Evolutionary conservation across 2,113 vertebrate species (phyloP).

Genomic region (Martes martes): DNA sequence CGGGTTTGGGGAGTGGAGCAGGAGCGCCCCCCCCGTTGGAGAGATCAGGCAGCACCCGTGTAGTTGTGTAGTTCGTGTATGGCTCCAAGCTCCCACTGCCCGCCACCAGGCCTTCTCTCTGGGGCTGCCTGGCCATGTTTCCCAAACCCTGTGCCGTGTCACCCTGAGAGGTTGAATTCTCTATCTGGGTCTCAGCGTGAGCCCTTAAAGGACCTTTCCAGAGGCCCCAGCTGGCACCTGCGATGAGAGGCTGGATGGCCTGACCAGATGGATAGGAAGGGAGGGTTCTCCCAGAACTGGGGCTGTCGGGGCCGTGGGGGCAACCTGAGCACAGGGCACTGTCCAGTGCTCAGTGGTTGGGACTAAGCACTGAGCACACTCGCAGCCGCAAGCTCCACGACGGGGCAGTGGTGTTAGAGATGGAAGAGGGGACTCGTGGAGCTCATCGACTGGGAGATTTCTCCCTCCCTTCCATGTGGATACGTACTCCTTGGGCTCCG

Average conservation of each 20-base stretch:
- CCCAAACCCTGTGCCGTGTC: background rate
- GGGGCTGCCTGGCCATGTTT: background rate
- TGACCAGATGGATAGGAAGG: background rate
- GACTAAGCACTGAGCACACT: background rate
- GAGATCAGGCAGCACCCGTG: background rate
- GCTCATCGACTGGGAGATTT: fast-evolving
- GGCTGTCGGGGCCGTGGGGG: background rate
- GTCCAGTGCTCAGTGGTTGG: too few species aligned
- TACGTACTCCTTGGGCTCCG: conserved; percentile 73
- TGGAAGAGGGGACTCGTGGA: background rate
- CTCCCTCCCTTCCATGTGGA: background rate
- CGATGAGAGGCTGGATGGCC: background rate
- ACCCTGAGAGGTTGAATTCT: fast-evolving
- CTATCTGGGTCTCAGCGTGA: background rate
- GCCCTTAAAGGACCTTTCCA: background rate
- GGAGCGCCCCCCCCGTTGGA: background rate
- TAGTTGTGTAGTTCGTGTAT: fast-evolving
- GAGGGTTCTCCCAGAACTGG: background rate
- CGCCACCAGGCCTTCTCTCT: background rate
- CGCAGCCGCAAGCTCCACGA: background rate
- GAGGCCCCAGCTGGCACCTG: background rate
- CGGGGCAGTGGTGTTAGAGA: background rate
- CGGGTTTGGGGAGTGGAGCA: background rate
- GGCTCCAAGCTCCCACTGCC: too few species aligned
- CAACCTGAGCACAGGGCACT: too few species aligned